phyloP scores from a whole-genome alignment of 2,888 invertebrate species.

The Hemicrepidius hirtus region DNA sequence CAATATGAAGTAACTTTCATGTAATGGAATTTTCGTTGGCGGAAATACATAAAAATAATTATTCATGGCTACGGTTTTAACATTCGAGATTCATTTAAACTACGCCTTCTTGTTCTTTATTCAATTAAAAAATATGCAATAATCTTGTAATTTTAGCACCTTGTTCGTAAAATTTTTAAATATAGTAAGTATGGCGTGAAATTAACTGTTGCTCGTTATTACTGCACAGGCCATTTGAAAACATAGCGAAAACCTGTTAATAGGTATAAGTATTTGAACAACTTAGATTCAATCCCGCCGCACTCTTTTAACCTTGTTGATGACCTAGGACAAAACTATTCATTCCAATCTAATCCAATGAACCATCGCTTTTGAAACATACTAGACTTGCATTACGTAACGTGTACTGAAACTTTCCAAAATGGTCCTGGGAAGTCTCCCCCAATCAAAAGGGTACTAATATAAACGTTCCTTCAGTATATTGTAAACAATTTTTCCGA shows the following conservation, averaged over 20 bases:
- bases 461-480: no score
- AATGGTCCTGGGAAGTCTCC: no score
- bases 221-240: slow-evolving; percentile 3
- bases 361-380: no score
- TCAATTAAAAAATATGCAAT: slow-evolving; percentile 1
- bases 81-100: slow-evolving; percentile 1
- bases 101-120: background rate
- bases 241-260: slow-evolving; percentile 19
- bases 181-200: slow-evolving; percentile 7
- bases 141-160: slow-evolving; percentile 1
- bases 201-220: slow-evolving; percentile 4
- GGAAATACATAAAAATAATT: background rate
- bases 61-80: background rate
- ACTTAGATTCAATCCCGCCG: background rate
- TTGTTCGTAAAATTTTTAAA: background rate
- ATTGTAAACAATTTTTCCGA: no score
- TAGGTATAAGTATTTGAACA: slow-evolving; percentile 3
- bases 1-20: background rate
- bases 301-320: slow-evolving; percentile 25
- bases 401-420: no score
- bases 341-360: no score
- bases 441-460: no score
- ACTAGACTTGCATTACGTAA: no score
- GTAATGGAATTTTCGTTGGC: background rate
- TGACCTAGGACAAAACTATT: slow-evolving; percentile 18